These are phyloP conservation scores for Gobionotothen gibberifrons DNA, from an alignment of 2,797 vertebrate species.

Conservation along the genomic window DNA sequence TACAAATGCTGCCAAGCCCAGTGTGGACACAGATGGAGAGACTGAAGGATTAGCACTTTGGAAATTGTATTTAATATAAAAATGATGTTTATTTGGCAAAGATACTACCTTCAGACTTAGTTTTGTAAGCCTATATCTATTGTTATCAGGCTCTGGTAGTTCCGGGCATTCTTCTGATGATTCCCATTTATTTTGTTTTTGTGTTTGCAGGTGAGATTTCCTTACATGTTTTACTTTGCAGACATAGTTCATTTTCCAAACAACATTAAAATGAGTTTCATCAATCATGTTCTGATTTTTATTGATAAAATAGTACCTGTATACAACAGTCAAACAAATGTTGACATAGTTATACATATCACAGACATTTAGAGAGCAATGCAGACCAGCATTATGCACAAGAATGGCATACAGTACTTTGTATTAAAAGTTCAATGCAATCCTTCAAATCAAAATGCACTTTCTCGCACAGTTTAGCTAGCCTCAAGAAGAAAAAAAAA, in stretches of 20 bases:
- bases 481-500: slow-evolving; percentile 46
- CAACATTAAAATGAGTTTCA: slow-evolving; percentile 44
- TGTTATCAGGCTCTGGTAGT: background rate
- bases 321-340: slow-evolving; percentile 79
- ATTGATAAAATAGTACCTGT: slow-evolving; percentile 87
- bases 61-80: background rate
- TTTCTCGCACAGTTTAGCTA: slow-evolving; percentile 62
- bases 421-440: slow-evolving; percentile 69
- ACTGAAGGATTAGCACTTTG: slow-evolving; percentile 77
- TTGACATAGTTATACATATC: slow-evolving; percentile 76
- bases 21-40: slow-evolving; percentile 96
- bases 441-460: slow-evolving; percentile 67
- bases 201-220: slow-evolving; percentile 4
- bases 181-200: background rate
- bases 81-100: background rate
- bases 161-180: background rate
- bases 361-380: slow-evolving; percentile 77
- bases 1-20: slow-evolving; percentile 95
- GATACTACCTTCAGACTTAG: background rate
- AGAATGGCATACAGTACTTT: slow-evolving; percentile 65
- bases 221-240: slow-evolving; percentile 1
- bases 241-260: background rate
- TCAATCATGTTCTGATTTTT: slow-evolving; percentile 73
- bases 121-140: background rate
- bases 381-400: slow-evolving; percentile 73